Base-by-base conservation (phyloP, 2,113 vertebrate genomes). In the Myiozetetes cayanensis region DNA sequence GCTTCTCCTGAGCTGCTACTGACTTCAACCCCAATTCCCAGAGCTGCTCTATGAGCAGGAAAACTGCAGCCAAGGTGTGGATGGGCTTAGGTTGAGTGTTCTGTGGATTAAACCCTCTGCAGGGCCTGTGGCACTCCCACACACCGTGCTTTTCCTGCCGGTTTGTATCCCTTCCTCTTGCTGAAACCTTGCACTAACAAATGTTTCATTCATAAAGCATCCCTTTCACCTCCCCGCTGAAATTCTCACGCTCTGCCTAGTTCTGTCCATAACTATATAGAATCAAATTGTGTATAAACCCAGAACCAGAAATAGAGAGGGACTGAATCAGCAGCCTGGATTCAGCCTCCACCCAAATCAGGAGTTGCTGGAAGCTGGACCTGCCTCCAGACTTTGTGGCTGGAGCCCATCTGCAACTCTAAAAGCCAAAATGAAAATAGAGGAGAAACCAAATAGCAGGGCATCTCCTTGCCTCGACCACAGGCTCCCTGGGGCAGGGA, bases 401-500 rank as follows among this genome's bases (percentile, higher is more conserved):
- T 94, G 41, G 61, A 86, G 68, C 79, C 73, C 79, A 88, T 96
- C 87, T 93, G 90, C 88, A 78, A n/a, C 52, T 65, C 33, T 52
- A 30, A 88, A 90, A 94, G 53, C 81, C 96, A 70, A 81, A 81
- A 92, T 43, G 70, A 89, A 95, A 93, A 89, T 31, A 87, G 79
- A 94, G 89, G 89, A 72, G 92, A 79, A 90, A 81, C 37, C 61
- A 89, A 96, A 88, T 44, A 65, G 25, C 61, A n/a, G 81, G 93
- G 76, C 92, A 95, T 88, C 95, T 94, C 68, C 85, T 88, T 0
- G 24, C 84, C 72, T 65, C 71, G 79, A 95, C 93, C 92, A 85
- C 90, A 94, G 61, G 75, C 82, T 95, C 95, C 94, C 94, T 44
- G 72, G 85, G 90, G 95, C 90, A 79, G 63, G 30, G 58, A 43